Conservation (phyloP, 2,113 vertebrate species). For the Istiophorus platypterus region DNA sequence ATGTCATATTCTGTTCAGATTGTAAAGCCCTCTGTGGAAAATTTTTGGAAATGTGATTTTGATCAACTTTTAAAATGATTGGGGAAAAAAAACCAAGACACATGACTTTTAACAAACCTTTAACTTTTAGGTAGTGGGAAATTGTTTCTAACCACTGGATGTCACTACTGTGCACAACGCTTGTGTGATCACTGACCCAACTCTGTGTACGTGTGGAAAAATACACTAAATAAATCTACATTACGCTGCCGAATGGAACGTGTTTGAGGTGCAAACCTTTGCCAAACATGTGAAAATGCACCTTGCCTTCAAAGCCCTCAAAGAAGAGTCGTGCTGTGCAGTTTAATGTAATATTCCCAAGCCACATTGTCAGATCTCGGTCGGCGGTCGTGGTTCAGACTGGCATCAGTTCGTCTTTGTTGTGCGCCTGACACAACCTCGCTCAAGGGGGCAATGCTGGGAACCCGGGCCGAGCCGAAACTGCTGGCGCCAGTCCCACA, state of each 20-base stretch:
- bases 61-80: neutral
- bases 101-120: neutral
- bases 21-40: neutral
- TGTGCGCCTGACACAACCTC: slow-evolving; percentile 49
- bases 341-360: slow-evolving; percentile 42
- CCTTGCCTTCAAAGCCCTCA: slow-evolving; percentile 64
- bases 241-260: slow-evolving; percentile 38
- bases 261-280: slow-evolving; percentile 37
- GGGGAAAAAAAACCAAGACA: neutral
- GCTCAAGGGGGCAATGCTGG: slow-evolving; percentile 73
- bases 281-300: slow-evolving; percentile 21
- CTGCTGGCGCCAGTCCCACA: slow-evolving; percentile 77
- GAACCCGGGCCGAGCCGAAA: slow-evolving; percentile 62
- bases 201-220: slow-evolving; percentile 9
- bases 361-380: slow-evolving; percentile 72
- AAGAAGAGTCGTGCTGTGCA: slow-evolving; percentile 41
- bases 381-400: slow-evolving; percentile 54
- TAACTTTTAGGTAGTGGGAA: neutral
- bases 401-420: slow-evolving; percentile 43
- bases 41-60: neutral
- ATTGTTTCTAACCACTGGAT: neutral
- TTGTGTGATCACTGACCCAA: neutral
- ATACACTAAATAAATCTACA: neutral
- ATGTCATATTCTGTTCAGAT: neutral
- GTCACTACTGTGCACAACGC: neutral